These are phyloP conservation scores for Galemys pyrenaicus DNA, from an alignment of 2,113 vertebrate species.

Conservation along the genomic window DNA sequence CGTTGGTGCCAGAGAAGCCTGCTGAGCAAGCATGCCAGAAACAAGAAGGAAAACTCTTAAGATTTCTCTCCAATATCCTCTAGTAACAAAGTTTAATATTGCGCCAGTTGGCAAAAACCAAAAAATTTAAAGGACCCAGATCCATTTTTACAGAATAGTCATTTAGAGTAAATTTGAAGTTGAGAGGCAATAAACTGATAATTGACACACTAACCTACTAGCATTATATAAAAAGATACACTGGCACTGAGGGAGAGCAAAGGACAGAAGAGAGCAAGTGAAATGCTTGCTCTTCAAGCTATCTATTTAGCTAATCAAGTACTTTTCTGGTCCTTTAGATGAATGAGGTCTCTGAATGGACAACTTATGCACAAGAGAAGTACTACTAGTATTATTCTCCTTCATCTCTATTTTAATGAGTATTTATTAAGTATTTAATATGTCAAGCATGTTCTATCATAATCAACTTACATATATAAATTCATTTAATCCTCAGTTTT, in stretches of 20 bases:
- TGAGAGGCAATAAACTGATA: conserved; percentile 6
- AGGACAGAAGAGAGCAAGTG: background rate
- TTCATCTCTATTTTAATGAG: background rate
- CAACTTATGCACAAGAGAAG: conserved; percentile 10
- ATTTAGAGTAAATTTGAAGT: conserved; percentile 4
- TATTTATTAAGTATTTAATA: background rate
- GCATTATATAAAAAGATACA: background rate
- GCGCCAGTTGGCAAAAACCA: background rate
- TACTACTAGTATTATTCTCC: background rate
- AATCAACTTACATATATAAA: background rate
- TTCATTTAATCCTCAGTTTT: no score
- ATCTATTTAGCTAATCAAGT: background rate
- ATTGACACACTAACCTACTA: background rate
- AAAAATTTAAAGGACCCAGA: background rate
- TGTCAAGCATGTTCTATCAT: background rate
- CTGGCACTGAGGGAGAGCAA: background rate
- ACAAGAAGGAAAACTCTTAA: background rate
- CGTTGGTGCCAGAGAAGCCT: background rate
- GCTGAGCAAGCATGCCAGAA: background rate
- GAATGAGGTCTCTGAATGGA: background rate
- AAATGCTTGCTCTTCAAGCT: conserved; percentile 7
- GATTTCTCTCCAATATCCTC: background rate
- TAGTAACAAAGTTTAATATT: background rate
- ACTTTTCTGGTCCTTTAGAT: background rate
- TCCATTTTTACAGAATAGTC: background rate